Conservation (phyloP, 1,140 invertebrate species). For the Diprion similis region DNA sequence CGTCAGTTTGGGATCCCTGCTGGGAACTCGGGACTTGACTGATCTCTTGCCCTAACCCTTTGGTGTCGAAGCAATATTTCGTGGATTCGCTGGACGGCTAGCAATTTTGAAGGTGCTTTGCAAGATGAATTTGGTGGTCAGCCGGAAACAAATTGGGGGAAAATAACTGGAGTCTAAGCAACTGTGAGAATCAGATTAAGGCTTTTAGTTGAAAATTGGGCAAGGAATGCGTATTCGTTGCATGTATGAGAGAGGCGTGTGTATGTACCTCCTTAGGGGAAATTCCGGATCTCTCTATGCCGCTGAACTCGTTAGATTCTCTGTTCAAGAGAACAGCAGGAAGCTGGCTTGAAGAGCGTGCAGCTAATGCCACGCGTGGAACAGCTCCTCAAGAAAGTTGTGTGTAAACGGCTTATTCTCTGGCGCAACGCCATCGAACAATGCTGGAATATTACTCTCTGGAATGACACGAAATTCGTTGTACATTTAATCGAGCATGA, state of each 20-base stretch:
- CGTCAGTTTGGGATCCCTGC: background rate
- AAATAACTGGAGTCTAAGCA: background rate
- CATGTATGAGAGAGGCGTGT: no score
- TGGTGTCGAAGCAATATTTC: no score
- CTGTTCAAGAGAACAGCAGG: no score
- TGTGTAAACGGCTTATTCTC: background rate
- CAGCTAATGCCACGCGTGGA: background rate
- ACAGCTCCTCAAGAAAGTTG: background rate
- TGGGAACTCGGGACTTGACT: background rate
- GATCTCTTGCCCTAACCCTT: no score
- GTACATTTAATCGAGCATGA: no score
- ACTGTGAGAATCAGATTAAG: background rate
- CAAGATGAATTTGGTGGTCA: background rate
- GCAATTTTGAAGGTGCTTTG: background rate
- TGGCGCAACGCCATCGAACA: slow-evolving; percentile 2
- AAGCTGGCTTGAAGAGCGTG: no score
- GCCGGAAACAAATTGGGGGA: background rate
- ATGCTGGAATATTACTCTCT: background rate
- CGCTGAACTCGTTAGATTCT: background rate
- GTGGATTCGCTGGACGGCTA: background rate
- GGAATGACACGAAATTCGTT: background rate
- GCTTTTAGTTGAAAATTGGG: background rate
- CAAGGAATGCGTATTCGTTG: background rate
- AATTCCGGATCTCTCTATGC: background rate
- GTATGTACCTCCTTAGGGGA: background rate